phyloP scores from a whole-genome alignment of 2,888 invertebrate species.

The Neoaliturus tenellus region DNA sequence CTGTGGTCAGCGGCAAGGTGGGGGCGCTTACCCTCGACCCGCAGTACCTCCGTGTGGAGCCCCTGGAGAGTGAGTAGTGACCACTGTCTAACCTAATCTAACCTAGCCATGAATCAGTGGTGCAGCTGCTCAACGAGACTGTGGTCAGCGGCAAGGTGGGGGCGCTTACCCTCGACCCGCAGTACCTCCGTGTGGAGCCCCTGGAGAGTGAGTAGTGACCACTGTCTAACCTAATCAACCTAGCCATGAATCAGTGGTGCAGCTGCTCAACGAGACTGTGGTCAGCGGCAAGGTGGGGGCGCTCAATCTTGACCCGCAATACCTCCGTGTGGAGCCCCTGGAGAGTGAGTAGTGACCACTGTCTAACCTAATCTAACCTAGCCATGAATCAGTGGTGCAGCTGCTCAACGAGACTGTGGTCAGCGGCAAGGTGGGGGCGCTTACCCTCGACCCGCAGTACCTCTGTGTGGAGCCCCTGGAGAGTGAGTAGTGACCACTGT shows the following conservation, averaged over 20 bases:
- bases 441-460: conserved; percentile 89
- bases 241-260: conserved; percentile 72
- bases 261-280: conserved; percentile 82
- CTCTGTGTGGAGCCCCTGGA: conserved; percentile 82
- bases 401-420: conserved; percentile 83
- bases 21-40: conserved; percentile 90
- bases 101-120: conserved; percentile 70
- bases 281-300: conserved; percentile 85
- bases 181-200: conserved; percentile 84
- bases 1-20: conserved; percentile 83
- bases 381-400: conserved; percentile 72
- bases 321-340: conserved; percentile 82
- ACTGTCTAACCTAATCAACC: too few species aligned
- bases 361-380: too few species aligned
- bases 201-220: conserved; percentile 77
- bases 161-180: conserved; percentile 87
- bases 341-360: conserved; percentile 78
- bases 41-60: conserved; percentile 84
- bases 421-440: conserved; percentile 84
- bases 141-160: conserved; percentile 85
- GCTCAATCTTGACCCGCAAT: conserved; percentile 88
- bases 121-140: conserved; percentile 81
- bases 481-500: conserved; percentile 78
- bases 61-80: conserved; percentile 78
- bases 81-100: too few species aligned